Conservation (phyloP, 2,113 vertebrate species). For the Albula goreensis region DNA sequence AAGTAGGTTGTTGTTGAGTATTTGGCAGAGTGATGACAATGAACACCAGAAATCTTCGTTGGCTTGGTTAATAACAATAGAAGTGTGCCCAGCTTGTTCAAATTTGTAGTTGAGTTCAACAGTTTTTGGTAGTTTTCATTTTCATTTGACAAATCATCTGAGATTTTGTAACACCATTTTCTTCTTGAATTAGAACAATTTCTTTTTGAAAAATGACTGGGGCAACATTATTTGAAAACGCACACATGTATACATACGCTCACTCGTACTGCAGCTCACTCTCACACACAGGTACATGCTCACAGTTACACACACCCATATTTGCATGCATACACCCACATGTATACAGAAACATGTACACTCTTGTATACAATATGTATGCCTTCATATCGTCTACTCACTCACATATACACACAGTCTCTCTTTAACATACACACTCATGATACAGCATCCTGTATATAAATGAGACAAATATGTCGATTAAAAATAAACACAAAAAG, state of each 20-base stretch:
- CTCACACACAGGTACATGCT: slow-evolving; percentile 20
- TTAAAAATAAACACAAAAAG: not conserved
- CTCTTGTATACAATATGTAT: not conserved
- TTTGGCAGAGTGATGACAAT: not conserved
- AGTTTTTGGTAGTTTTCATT: not conserved
- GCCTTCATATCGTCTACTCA: not conserved
- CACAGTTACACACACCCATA: slow-evolving; percentile 21
- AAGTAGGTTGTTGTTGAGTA: not conserved
- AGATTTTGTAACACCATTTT: not conserved
- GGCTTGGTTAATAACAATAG: not conserved
- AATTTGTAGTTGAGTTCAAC: not conserved
- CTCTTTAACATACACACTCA: slow-evolving; percentile 10
- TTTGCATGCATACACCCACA: not conserved
- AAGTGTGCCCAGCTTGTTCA: not conserved
- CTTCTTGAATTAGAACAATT: no score
- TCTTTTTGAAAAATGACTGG: not conserved
- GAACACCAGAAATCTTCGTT: not conserved
- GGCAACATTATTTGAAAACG: not conserved
- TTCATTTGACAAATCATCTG: not conserved
- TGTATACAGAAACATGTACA: not conserved
- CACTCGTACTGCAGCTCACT: not conserved
- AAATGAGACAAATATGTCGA: slow-evolving; percentile 28
- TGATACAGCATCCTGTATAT: slow-evolving; percentile 23
- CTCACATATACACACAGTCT: not conserved
- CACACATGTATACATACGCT: slow-evolving; percentile 4